Base-by-base conservation (phyloP, 2,797 vertebrate species). In the Geotrypetes seraphini region DNA sequence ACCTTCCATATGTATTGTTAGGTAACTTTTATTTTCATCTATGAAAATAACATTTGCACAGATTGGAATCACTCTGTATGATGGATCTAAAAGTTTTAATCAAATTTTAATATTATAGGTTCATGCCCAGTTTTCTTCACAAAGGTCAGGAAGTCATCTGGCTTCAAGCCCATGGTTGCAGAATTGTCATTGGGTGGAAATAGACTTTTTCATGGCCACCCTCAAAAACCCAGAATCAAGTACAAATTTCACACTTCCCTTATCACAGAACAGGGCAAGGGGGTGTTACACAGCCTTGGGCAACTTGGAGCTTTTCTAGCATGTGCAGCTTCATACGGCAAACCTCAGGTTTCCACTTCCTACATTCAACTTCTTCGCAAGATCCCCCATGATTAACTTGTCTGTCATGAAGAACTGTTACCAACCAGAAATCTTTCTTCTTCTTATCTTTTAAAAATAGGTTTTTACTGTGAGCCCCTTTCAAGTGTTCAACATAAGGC, bases 381-480 rank as follows among this genome's bases (percentile, higher is more conserved):
- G 81, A 3, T 88, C 75, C 1, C 85, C 87, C 35, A 97, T n/a
- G 78, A 57, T 88, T 89, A 22, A 98, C 69, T 71, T 87, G 80
- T 27, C 79, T 79, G 53, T 96, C 65, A 13, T 98, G 85, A 37
- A 90, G 82, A 11, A 75, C 74, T 0, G 78, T 89, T 54, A 97
- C 86, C 52, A 96, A 63, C 86, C 87, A 97, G 35, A 92, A 81
- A 3, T 57, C 32, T 58, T 93, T 96, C 72, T 92, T 95, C 79
- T 90, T 96, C 62, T 96, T 97, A 75, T 98, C 92, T 35, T 89
- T 96, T 21, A 96, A 69, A 50, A 96, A 97, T 8, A 96, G 83
- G 57, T 96, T 97, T 66, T 96, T 98, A 6, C 87, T 86, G 43
- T 93, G 73, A 3, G 63, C 84, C 8, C 90, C 92, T 21, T 63